Conservation (phyloP, 2,797 vertebrate genomes). For the Ispidina picta region DNA sequence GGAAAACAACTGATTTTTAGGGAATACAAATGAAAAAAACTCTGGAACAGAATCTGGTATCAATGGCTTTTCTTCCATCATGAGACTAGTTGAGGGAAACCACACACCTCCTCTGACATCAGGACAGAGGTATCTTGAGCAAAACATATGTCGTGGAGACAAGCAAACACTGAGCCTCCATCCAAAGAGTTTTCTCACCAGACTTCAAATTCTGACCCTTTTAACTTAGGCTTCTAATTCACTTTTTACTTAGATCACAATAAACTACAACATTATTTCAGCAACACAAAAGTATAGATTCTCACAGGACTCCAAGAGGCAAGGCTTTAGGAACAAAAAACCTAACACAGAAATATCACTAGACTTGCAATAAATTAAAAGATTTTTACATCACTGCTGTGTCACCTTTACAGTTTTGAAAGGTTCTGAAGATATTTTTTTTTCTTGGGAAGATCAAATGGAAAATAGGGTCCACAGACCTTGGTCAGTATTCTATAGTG, state of each 20-base stretch:
- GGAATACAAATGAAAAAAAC: not conserved
- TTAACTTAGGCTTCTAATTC: not conserved
- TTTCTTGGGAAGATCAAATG: conserved; percentile 30
- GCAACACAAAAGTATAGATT: not conserved
- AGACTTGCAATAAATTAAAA: conserved; percentile 21
- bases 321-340: not conserved
- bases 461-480: conserved; percentile 1
- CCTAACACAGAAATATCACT: not conserved
- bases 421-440: conserved; percentile 24
- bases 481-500: conserved; percentile 14
- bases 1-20: not conserved
- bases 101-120: accelerated
- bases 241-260: not conserved
- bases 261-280: not conserved
- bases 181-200: not conserved
- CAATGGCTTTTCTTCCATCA: not conserved
- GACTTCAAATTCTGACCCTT: not conserved
- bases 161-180: not conserved
- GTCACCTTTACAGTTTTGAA: conserved; percentile 9
- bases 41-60: not conserved
- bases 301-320: not conserved
- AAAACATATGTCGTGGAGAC: not conserved
- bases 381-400: not conserved
- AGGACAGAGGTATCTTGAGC: not conserved
- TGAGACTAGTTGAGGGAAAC: not conserved